Base-by-base conservation (phyloP, 1,140 invertebrate species). In the Papilio machaon region DNA sequence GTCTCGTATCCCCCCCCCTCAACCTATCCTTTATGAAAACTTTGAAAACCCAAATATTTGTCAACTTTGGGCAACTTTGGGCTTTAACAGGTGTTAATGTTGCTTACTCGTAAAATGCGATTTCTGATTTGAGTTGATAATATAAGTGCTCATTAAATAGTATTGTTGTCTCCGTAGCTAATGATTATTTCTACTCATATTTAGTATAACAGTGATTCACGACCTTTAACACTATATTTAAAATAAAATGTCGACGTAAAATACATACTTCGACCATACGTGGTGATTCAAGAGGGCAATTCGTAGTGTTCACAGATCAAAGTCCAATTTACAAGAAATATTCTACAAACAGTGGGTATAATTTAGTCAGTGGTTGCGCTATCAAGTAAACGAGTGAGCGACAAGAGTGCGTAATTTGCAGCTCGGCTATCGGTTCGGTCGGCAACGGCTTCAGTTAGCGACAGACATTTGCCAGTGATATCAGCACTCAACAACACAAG, bases 281-380 rank as follows among this genome's bases (percentile, higher is more conserved):
- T 79, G 75, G 75, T 60, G 23, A 11, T 58, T 35, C 64, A 58
- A 38, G 58, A 38, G 58, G 8, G 58, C 52, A 52, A 30, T 60
- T 77, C 47, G 58, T 67, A 23, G 10, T 58, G 58, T 79, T 38
- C 38, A 38, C 38, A 38, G 38, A 3, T 38, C 77, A 64, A 79
- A 79, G 77, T 79, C 77, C 77, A 79, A 43, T 79, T 49, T 38
- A 10, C 23, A 79, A 79, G 35, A 47, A 79, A 79, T 49, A 67
- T 78, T 79, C 15, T 43, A 43, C 58, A 52, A 23, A n/a, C 19
- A 75, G 47, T 19, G 77, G 77, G 58, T 78, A 78, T 43, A 38
- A 23, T 10, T 46, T 64, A 77, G 30, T 2, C 23, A 58, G 47
- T 35, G n/a, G 35, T n/a, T n/a, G 64, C 46, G 38, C 75, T 77